Percentiles rank a stretch among this genome's conserved stretches.
phyloP scores from a whole-genome alignment of 2,797 vertebrate species.

The Pseudochirops cupreus region DNA sequence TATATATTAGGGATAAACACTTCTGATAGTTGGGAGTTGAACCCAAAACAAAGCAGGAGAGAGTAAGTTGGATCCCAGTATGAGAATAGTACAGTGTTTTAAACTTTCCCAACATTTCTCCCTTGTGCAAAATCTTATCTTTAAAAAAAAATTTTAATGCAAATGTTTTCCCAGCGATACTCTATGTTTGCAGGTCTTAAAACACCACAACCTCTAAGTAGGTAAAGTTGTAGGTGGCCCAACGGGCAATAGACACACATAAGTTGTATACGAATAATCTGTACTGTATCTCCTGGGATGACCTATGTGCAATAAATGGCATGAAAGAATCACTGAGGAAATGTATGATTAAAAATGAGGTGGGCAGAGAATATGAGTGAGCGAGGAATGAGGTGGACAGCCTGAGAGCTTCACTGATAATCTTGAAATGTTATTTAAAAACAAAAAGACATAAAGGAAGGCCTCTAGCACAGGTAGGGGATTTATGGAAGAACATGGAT shows the following conservation, averaged over 20 bases:
- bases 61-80: not conserved
- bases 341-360: not conserved
- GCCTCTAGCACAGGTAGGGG: not conserved
- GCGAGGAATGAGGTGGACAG: not conserved
- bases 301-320: not conserved
- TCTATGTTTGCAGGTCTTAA: not conserved
- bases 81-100: not conserved
- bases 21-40: not conserved
- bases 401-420: not conserved
- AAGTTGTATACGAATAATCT: not conserved
- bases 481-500: not conserved
- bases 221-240: not conserved
- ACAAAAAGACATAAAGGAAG: not conserved
- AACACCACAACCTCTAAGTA: not conserved
- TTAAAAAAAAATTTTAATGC: not conserved
- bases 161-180: not conserved
- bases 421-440: not conserved
- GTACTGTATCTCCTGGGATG: not conserved
- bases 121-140: not conserved
- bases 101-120: not conserved
- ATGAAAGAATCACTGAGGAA: not conserved
- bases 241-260: not conserved
- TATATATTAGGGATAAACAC: not conserved
- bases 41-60: not conserved
- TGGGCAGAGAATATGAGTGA: not conserved